Base-by-base conservation (phyloP, 2,888 invertebrate genomes). In the Nemurella pictetii region DNA sequence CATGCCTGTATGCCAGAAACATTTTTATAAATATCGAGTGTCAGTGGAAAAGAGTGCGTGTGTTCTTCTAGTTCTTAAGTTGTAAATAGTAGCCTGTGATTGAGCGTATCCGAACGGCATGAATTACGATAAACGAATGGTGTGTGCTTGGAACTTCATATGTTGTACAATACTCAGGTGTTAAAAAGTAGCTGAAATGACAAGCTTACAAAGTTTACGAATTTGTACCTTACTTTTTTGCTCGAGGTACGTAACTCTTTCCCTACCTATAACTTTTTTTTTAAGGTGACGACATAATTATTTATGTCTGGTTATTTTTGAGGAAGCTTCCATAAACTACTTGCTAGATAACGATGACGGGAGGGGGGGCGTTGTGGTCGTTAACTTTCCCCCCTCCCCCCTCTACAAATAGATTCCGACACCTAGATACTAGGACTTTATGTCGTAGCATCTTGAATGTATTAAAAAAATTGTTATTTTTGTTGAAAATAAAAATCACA, bases 401-500 rank as follows among this genome's bases (percentile, higher is more conserved):
- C 55, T 55, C 55, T 12, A 20, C 55, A 80, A 28, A 29, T 80
- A 29, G 80, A 5, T 55, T 80, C 80, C 80, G 35, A 32, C 80
- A 82, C 82, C 20, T 82, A 82, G 82, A 72, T 36, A 36, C 82
- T 82, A 82, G 82, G 32, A 27, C 82, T 72, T 84, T 72, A 84
- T 84, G 85, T 84, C 83, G 84, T 84, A 83, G 82, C 55, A 85
- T 84, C 84, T 85, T 85, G 84, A 81, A 84, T 85, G 85, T 85
- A 84, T 84, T 80, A 84, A 84, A 85, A 84, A 90, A 90, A 90
- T 90, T 90, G 90, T 90, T 90, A 90, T 90, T 90, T 90, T 90
- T 90, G 90, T 90, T 90, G 90, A 90, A 85, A 90, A 90, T 90
- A 90, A 90, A 90, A 90, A 90, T 90, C 90, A 90, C 89, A 85